Evolutionary conservation across 2,113 vertebrate species (phyloP).

Genomic region (Porphyrio hochstetteri): DNA sequence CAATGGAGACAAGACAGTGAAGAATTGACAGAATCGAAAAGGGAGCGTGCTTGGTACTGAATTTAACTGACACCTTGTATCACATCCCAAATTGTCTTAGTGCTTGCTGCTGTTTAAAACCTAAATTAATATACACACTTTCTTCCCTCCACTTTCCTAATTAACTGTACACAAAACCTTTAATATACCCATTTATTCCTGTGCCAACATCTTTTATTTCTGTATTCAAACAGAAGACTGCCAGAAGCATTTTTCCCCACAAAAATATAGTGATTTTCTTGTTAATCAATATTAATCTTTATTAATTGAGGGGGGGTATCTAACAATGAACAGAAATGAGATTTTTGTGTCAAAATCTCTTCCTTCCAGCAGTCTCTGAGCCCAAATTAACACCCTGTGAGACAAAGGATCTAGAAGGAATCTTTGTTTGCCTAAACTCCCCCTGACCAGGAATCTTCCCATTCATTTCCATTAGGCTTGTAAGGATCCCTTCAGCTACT

Average conservation of each 20-base stretch:
- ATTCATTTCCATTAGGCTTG: background rate
- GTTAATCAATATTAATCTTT: constrained; percentile 33
- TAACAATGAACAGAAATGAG: background rate
- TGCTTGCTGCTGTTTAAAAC: constrained; percentile 7
- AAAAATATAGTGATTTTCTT: constrained; percentile 41
- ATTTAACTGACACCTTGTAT: background rate
- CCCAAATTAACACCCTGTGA: background rate
- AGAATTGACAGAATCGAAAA: constrained; percentile 22
- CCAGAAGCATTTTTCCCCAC: background rate
- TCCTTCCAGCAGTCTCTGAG: background rate
- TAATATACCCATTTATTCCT: constrained; percentile 3
- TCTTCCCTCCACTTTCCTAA: constrained; percentile 29
- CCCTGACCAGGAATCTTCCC: constrained; percentile 6
- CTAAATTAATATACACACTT: constrained; percentile 8
- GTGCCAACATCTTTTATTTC: constrained; percentile 10
- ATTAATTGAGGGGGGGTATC: background rate
- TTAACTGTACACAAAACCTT: constrained; percentile 31
- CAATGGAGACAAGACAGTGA: constrained; percentile 61
- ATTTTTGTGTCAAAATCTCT: constrained; percentile 1
- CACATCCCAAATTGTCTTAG: background rate
- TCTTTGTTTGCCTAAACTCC: constrained; percentile 38
- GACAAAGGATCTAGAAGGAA: constrained; percentile 38
- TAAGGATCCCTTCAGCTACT: background rate
- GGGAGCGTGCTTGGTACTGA: constrained; percentile 3
- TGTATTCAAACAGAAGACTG: background rate